Conservation (phyloP, 2,888 invertebrate species). For the Quadriops clusia region DNA sequence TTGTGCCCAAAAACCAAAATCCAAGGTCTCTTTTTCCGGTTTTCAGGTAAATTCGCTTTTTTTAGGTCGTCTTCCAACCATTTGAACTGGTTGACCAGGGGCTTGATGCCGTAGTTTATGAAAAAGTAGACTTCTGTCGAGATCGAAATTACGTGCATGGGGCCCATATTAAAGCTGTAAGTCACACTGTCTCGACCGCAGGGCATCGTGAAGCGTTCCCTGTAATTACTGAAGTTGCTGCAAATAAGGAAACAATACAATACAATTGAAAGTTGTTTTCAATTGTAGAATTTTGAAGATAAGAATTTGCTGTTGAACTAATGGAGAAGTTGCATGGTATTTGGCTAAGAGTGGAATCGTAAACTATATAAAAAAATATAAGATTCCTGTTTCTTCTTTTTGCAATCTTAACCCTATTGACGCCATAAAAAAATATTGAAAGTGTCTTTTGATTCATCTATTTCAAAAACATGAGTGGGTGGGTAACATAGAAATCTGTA, state of each 20-base stretch:
- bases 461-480: too few relatives aligned
- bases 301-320: too few relatives aligned
- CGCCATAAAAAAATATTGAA: too few relatives aligned
- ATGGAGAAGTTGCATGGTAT: too few relatives aligned
- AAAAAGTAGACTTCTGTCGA: conserved; percentile 94
- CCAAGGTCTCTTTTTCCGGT: conserved; percentile 61
- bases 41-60: conserved; percentile 60
- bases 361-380: too few relatives aligned
- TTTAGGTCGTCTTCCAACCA: conserved; percentile 79
- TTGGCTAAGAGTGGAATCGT: too few relatives aligned
- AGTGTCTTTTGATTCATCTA: too few relatives aligned
- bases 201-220: conserved; percentile 86
- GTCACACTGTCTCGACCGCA: conserved; percentile 55
- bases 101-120: conserved; percentile 71
- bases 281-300: too few relatives aligned
- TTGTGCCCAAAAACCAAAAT: conserved; percentile 63
- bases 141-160: conserved; percentile 80
- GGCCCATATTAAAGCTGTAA: conserved; percentile 83
- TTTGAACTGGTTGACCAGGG: conserved; percentile 65
- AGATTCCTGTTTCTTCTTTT: too few relatives aligned
- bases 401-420: too few relatives aligned
- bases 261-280: too few relatives aligned
- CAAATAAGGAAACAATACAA: conserved; percentile 12
- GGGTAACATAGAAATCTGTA: too few relatives aligned
- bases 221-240: conserved; percentile 93